These are phyloP conservation scores for Melipona bicolor DNA, from an alignment of 2,888 invertebrate genomes.

Conservation along the genomic window DNA sequence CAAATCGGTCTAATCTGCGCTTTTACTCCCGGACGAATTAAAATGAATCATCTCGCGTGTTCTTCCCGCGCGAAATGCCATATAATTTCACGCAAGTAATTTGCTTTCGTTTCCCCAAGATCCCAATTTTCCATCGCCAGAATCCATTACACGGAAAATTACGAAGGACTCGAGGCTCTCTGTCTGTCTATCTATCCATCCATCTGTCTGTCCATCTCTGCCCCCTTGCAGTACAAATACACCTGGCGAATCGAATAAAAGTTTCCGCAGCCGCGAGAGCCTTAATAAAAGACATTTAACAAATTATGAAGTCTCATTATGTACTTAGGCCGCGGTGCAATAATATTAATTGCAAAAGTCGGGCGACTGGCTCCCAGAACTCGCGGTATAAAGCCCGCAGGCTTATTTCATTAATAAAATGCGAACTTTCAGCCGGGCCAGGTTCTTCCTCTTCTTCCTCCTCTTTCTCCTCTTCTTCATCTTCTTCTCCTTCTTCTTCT, in stretches of 20 bases:
- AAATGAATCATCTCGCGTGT: not conserved
- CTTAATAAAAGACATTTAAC: constrained; percentile 34
- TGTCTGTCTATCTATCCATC: not conserved
- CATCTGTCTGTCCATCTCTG: not conserved
- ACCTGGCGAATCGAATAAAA: constrained; percentile 28
- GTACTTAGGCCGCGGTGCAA: constrained; percentile 30
- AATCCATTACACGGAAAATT: constrained; percentile 23
- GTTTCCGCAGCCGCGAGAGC: not conserved
- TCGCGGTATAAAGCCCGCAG: constrained; percentile 23
- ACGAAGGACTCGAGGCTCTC: constrained; percentile 6
- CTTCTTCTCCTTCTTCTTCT: too few species aligned
- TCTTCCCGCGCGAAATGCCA: not conserved
- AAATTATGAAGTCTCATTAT: constrained; percentile 41
- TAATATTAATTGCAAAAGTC: constrained; percentile 56
- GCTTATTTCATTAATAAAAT: constrained; percentile 55
- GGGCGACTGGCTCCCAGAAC: not conserved
- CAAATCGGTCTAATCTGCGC: not conserved
- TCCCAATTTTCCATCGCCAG: constrained; percentile 4
- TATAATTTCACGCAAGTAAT: constrained; percentile 7
- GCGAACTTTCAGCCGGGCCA: constrained; percentile 17
- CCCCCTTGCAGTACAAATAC: constrained; percentile 14
- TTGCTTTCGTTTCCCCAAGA: constrained; percentile 2
- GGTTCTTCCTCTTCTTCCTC: not conserved
- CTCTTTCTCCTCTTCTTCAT: too few species aligned
- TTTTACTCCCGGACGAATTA: not conserved